Evolutionary conservation across 2,888 invertebrate genomes (phyloP), one percentile per base, ranked within the genome.

Genomic region (Clunio marinus): DNA sequence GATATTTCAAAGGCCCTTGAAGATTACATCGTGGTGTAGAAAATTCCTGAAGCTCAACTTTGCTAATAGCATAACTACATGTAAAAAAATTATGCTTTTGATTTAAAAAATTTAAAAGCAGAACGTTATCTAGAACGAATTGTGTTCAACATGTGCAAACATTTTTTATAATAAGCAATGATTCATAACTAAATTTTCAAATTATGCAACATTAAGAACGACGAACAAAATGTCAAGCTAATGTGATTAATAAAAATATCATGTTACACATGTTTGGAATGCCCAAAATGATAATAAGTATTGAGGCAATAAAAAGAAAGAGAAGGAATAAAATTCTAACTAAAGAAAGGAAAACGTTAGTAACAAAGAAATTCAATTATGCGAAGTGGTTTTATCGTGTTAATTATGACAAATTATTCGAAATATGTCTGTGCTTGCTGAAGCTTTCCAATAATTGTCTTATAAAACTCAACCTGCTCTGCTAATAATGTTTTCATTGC

Each of bases 401-500:
- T n/a, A n/a, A n/a, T n/a, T n/a, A n/a, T n/a, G n/a, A n/a, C n/a
- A n/a, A n/a, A n/a, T 68, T 55, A 70, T 51, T 78, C 77, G 72
- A 82, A 83, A 62, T 81, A 80, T 41, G 74, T 76, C 70, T 83
- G 77, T 20, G 83, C 82, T 71, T 83, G 82, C 76, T 90, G 87
- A 72, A 92, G 80, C 75, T 87, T 88, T 59, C 83, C 83, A 69
- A 91, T 89, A 71, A 92, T 83, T 76, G 89, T 89, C 78, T 91
- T 88, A 81, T 97, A 96, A 81, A 97, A 98, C 67, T 83, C 83
- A 35, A 97, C 92, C 81, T 98, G 97, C 74, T 93, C 91, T 71
- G 82, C 83, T 69, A 98, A 83, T 77, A 93, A 96, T 70, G 83
- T 85, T 76, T 91, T 90, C 85, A 97, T 90, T 60, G 93, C 88